Evolutionary conservation across 2,797 vertebrate genomes (phyloP), one percentile per base, ranked within the genome.

Genomic region (Phalanger gymnotis): DNA sequence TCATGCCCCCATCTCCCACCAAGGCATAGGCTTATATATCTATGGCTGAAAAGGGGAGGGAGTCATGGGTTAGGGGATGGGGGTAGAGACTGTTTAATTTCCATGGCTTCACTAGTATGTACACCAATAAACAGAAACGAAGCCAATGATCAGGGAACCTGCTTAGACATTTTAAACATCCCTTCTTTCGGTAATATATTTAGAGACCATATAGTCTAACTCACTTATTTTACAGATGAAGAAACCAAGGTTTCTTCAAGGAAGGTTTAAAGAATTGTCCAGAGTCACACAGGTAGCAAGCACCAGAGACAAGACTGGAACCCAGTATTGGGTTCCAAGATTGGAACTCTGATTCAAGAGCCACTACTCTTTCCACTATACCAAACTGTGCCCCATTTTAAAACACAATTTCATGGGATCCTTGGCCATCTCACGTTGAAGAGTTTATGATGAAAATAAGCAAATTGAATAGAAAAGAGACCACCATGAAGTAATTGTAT

Each of bases 61-160:
- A 87, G 73, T 87, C 25, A 11, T 51, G 22, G 73, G 19, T 47
- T 47, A 87, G 73, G 6, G 22, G 19, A 51, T 22, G 9, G 22
- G 34, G 52, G 5, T 53, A 93, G 55, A 90, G n/a, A 81, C 11
- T 25, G 1, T 5, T 1, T 40, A 9, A 47, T 81, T 47, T 54
- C 16, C 52, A 47, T 4, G 89, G 28, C 11, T 94, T 52, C 56
- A 73, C 30, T 53, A 27, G 53, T 96, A 90, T 31, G 3, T 47
- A 90, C 30, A 92, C 51, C 94, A 95, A 93, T 89, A 96, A 93
- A 94, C 11, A 95, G 93, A 96, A 95, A 73, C 1, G 56, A 56
- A 57, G 31, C 34, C 40, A 91, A 40, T 73, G 93, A 93, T 56
- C 90, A 94, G 81, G 89, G 94, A 56, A 93, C 0, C 54, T 34